Evolutionary conservation across 2,888 invertebrate genomes (phyloP).

Genomic region (Sinhomidia bicolor): DNA sequence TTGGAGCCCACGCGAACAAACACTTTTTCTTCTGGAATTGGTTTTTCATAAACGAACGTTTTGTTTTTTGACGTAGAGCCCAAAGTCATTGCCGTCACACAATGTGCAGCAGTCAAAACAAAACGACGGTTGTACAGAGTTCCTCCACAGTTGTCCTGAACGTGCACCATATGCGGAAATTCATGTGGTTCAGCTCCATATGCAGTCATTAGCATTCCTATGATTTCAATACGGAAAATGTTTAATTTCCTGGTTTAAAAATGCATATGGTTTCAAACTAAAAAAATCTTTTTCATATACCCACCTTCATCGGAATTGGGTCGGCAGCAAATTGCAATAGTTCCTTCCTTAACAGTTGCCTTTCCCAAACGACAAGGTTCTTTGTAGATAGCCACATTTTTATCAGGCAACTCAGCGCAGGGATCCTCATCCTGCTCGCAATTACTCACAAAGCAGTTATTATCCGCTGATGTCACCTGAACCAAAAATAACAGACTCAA

Average conservation of each 20-base stretch:
- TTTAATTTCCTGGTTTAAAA: no score
- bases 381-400: constrained; percentile 53
- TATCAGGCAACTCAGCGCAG: constrained; percentile 42
- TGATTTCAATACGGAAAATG: not conserved
- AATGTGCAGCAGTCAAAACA: constrained; percentile 57
- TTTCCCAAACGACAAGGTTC: constrained; percentile 40
- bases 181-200: constrained; percentile 55
- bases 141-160: constrained; percentile 55
- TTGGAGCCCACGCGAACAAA: constrained; percentile 53
- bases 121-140: constrained; percentile 49
- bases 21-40: constrained; percentile 21
- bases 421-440: constrained; percentile 55
- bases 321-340: constrained; percentile 48
- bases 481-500: not conserved
- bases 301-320: constrained; percentile 42
- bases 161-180: constrained; percentile 64
- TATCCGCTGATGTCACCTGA: not conserved
- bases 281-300: no score
- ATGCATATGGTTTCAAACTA: no score
- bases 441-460: constrained; percentile 57
- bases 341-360: not conserved
- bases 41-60: constrained; percentile 45
- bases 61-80: constrained; percentile 8
- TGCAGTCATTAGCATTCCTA: constrained; percentile 57
- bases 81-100: constrained; percentile 15